Percentiles rank a stretch among this genome's conserved stretches.
phyloP scores from a whole-genome alignment of 1,140 invertebrate genomes.

The Maconellicoccus hirsutus region DNA sequence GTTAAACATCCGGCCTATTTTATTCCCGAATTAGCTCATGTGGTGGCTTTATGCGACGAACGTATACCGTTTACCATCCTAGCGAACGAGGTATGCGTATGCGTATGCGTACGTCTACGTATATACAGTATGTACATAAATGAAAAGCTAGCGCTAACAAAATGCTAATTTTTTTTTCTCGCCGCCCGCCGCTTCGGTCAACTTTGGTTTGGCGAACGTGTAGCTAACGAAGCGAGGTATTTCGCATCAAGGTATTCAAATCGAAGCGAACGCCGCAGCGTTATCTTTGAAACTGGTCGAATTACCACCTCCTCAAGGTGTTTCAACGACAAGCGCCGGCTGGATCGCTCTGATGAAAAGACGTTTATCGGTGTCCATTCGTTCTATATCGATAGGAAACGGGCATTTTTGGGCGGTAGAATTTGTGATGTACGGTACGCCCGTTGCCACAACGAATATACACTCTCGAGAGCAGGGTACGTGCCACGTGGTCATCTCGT shows the following conservation, averaged over 20 bases:
- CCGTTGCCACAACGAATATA: slow-evolving; percentile 49
- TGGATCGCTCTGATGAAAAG: slow-evolving; percentile 56
- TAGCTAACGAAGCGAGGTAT: slow-evolving; percentile 67
- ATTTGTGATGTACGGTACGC: slow-evolving; percentile 77
- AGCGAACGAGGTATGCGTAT: slow-evolving; percentile 46
- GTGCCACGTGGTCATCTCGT: no score
- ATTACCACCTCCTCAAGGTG: slow-evolving; percentile 50
- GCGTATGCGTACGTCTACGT: neutral
- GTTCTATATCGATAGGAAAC: slow-evolving; percentile 61
- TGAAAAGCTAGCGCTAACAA: neutral
- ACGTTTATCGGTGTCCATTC: slow-evolving; percentile 72
- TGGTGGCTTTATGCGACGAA: slow-evolving; percentile 89
- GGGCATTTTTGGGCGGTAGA: slow-evolving; percentile 67
- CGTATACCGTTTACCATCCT: slow-evolving; percentile 79
- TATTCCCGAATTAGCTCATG: slow-evolving; percentile 83
- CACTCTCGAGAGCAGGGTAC: slow-evolving; percentile 74
- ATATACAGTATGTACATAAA: no score
- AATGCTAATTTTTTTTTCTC: neutral
- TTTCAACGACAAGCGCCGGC: slow-evolving; percentile 35
- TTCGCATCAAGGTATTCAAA: slow-evolving; percentile 79
- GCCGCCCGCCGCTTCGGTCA: no score
- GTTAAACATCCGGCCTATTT: slow-evolving; percentile 79
- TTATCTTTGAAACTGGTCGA: slow-evolving; percentile 68
- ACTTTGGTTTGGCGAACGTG: neutral
- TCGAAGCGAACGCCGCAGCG: slow-evolving; percentile 78